A percentile compares a stretch with the other conserved stretches of the same genome.
Conservation (phyloP, 2,797 vertebrate species). For the Atherinosoma microstoma region DNA sequence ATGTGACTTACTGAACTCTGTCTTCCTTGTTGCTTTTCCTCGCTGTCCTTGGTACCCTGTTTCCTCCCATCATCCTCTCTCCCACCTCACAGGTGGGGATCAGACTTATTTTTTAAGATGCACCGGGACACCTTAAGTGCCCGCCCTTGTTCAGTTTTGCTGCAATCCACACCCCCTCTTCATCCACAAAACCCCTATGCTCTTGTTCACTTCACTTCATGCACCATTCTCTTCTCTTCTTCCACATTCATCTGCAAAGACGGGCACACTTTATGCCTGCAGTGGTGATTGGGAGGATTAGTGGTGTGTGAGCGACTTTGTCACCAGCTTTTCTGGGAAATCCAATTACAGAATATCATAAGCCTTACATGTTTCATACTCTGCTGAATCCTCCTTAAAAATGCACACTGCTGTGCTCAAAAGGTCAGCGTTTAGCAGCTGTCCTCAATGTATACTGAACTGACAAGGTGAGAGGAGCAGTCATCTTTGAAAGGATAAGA, state of each 20-base stretch:
- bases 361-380: constrained; percentile 85
- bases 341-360: constrained; percentile 88
- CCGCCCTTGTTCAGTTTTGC: constrained; percentile 16
- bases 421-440: constrained; percentile 66
- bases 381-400: constrained; percentile 76
- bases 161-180: constrained; percentile 31
- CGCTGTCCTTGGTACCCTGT: constrained; percentile 21
- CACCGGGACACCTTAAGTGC: constrained; percentile 16
- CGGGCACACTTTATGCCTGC: constrained; percentile 65
- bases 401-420: constrained; percentile 57
- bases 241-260: constrained; percentile 70
- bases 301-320: constrained; percentile 85
- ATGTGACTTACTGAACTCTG: constrained; percentile 58
- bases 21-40: constrained; percentile 21
- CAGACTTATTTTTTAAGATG: constrained; percentile 20
- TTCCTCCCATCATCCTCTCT: constrained; percentile 20
- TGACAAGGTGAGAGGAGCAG: constrained; percentile 59
- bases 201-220: constrained; percentile 23
- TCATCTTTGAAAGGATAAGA: constrained; percentile 63
- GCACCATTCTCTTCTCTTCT: constrained; percentile 42
- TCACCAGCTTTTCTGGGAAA: constrained; percentile 86
- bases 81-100: constrained; percentile 29
- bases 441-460: constrained; percentile 29
- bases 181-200: constrained; percentile 16
- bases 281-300: constrained; percentile 86